Evolutionary conservation across 2,888 invertebrate species (phyloP).

Genomic region (Liodrosophila aerea): DNA sequence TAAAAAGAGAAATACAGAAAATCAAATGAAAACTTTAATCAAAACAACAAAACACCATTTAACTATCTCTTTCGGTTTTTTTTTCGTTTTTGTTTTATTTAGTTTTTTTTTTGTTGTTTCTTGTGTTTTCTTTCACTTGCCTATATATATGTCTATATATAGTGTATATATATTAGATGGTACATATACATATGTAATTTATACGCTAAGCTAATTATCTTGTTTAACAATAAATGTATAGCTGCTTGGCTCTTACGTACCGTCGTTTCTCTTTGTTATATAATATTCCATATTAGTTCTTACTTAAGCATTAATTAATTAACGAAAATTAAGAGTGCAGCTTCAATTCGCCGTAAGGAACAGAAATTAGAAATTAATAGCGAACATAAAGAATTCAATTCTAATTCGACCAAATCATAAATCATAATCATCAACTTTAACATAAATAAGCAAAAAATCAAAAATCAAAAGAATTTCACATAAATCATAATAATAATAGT

Average conservation of each 20-base stretch:
- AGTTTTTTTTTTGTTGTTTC: slow-evolving; percentile 26
- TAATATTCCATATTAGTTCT: slow-evolving; percentile 41
- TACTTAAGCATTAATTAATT: slow-evolving; percentile 29
- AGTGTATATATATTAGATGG: slow-evolving; percentile 44
- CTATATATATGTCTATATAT: slow-evolving; percentile 48
- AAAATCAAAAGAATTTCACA: slow-evolving; percentile 37
- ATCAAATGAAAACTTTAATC: slow-evolving; percentile 6
- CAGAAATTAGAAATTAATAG: slow-evolving; percentile 62
- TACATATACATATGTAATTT: slow-evolving; percentile 69
- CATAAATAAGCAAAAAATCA: slow-evolving; percentile 51
- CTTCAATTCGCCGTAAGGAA: slow-evolving; percentile 70
- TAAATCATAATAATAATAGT: slow-evolving; percentile 40
- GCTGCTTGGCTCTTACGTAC: slow-evolving; percentile 52
- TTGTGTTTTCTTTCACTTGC: slow-evolving; percentile 59
- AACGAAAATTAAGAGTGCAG: slow-evolving; percentile 54
- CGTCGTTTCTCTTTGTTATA: slow-evolving; percentile 27
- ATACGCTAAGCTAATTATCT: slow-evolving; percentile 70
- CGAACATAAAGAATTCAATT: slow-evolving; percentile 60
- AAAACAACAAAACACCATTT: slow-evolving; percentile 46
- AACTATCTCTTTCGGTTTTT: slow-evolving; percentile 64
- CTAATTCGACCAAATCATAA: slow-evolving; percentile 49
- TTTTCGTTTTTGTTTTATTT: slow-evolving; percentile 32
- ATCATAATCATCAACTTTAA: slow-evolving; percentile 30
- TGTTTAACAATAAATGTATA: slow-evolving; percentile 74
- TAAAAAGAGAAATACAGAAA: slow-evolving; percentile 14